Conservation (phyloP, 2,797 vertebrate genomes). For the Anniella stebbinsi region DNA sequence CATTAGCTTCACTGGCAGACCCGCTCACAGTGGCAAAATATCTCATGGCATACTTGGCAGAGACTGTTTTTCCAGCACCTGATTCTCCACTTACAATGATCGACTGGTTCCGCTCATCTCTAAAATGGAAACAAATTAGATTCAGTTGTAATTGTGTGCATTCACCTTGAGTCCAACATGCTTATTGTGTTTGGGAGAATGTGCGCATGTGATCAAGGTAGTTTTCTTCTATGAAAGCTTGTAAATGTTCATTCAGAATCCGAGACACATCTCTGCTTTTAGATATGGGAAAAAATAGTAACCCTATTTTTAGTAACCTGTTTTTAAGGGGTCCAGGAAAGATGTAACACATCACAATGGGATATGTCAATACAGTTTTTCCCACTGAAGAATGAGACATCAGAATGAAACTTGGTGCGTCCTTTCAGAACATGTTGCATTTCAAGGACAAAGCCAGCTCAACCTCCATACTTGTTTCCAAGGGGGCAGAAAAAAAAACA, state of each 20-base stretch:
- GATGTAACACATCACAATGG: no score
- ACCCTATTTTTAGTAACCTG: not conserved
- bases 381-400: no score
- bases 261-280: not conserved
- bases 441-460: no score
- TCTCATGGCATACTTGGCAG: slow-evolving; percentile 98
- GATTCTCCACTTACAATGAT: slow-evolving; percentile 99
- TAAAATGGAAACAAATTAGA: slow-evolving; percentile 72
- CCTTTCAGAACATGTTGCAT: no score
- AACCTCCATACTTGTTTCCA: not conserved
- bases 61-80: slow-evolving; percentile 97
- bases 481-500: not conserved
- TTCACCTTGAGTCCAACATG: not conserved
- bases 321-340: no score
- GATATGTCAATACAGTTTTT: no score
- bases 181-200: not conserved
- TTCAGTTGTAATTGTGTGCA: not conserved
- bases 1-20: slow-evolving; percentile 94
- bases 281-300: not conserved
- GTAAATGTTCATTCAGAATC: not conserved
- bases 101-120: slow-evolving; percentile 97
- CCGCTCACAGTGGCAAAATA: slow-evolving; percentile 98
- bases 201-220: not conserved
- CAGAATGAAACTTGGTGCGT: no score
- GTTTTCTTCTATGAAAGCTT: not conserved